phyloP scores from a whole-genome alignment of 92 coral and sea anemone species.

The Zoanthus sansibaricus region DNA sequence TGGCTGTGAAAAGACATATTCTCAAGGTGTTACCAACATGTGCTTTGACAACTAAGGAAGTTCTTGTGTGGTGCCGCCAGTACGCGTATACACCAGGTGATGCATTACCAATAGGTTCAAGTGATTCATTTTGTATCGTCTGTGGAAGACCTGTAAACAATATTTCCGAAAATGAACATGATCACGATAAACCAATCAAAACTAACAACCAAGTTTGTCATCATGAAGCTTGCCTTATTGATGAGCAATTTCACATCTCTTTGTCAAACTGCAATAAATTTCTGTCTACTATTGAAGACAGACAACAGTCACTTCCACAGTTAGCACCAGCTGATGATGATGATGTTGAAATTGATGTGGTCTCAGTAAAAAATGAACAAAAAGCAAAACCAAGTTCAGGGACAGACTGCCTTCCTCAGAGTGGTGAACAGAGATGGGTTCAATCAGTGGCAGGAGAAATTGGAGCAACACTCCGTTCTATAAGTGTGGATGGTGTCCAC shows the following conservation, averaged over 20 bases:
- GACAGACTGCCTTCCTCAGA: slow-evolving; percentile 59
- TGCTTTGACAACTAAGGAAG: slow-evolving; percentile 78
- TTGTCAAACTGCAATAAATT: slow-evolving; percentile 62
- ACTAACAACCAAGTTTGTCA: not conserved
- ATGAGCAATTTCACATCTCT: slow-evolving; percentile 39
- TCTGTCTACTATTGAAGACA: slow-evolving; percentile 51
- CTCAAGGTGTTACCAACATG: slow-evolving; percentile 39
- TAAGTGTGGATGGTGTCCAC: slow-evolving; percentile 71
- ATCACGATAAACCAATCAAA: not conserved
- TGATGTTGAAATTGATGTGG: slow-evolving; percentile 80
- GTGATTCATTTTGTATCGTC: slow-evolving; percentile 68
- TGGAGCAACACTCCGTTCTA: slow-evolving; percentile 69
- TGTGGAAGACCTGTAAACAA: slow-evolving; percentile 68
- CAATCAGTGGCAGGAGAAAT: slow-evolving; percentile 81
- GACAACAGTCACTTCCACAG: slow-evolving; percentile 55
- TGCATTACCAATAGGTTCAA: slow-evolving; percentile 22
- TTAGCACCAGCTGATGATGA: slow-evolving; percentile 31
- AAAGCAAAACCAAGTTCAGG: slow-evolving; percentile 26
- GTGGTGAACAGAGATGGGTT: slow-evolving; percentile 83
- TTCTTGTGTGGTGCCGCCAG: slow-evolving; percentile 89
- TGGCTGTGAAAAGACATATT: slow-evolving; percentile 68
- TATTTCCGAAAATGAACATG: not conserved
- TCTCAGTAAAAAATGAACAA: slow-evolving; percentile 29
- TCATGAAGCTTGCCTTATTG: slow-evolving; percentile 53
- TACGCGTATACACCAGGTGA: slow-evolving; percentile 84